Evolutionary conservation across 2,888 invertebrate genomes (phyloP).

Genomic region (Zeuzera pyrina): DNA sequence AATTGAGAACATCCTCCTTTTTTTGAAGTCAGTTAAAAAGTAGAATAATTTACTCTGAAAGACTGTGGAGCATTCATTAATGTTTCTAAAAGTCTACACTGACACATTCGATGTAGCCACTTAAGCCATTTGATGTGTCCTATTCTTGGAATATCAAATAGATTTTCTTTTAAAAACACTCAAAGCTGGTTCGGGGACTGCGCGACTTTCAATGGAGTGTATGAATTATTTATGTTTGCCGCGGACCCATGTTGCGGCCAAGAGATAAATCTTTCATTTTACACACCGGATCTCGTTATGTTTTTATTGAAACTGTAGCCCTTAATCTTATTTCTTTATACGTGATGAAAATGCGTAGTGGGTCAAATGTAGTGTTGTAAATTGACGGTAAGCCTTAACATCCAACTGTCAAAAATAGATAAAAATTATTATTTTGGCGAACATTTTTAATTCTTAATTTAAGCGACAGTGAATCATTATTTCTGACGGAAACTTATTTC

Average conservation of each 20-base stretch:
- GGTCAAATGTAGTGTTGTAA: too few species aligned
- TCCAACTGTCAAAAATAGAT: too few species aligned
- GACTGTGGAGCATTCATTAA: too few species aligned
- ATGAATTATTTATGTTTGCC: conserved; percentile 50
- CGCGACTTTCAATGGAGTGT: conserved; percentile 49
- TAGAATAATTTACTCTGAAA: background rate
- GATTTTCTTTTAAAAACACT: conserved; percentile 49
- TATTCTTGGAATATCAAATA: conserved; percentile 36
- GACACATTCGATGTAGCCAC: conserved; percentile 5
- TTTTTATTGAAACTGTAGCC: conserved; percentile 44
- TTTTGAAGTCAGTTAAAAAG: too few species aligned
- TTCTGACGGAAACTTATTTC: too few species aligned
- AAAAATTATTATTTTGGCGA: too few species aligned
- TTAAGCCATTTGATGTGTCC: conserved; percentile 28
- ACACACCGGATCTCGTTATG: conserved; percentile 45
- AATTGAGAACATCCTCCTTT: too few species aligned
- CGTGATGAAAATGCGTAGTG: conserved; percentile 25
- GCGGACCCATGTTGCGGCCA: conserved; percentile 27
- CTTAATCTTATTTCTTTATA: conserved; percentile 31
- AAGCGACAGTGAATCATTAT: too few species aligned
- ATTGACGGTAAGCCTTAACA: too few species aligned
- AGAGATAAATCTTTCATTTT: conserved; percentile 57
- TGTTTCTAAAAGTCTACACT: too few species aligned
- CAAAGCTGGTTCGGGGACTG: conserved; percentile 35
- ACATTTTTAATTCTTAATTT: too few species aligned